Percentiles rank a stretch among this genome's conserved stretches.
Evolutionary conservation across 2,113 vertebrate species (phyloP).

Genomic region (Sphaerodactylus townsendi): DNA sequence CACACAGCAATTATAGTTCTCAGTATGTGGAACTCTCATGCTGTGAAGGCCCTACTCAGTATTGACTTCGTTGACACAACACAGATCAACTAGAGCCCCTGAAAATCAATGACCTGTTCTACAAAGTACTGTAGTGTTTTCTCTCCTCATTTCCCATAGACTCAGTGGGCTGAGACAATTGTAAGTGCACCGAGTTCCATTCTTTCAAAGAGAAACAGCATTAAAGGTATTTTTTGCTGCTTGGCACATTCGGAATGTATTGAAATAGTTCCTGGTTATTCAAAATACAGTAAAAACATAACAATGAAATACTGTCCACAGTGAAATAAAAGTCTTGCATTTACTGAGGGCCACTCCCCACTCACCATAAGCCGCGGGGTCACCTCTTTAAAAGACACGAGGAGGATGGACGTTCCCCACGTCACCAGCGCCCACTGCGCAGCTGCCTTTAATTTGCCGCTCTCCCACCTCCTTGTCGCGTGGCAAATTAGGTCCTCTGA

Average conservation of each 20-base stretch:
- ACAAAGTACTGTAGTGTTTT: neutral
- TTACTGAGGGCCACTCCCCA: slow-evolving; percentile 32
- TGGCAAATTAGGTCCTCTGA: no score
- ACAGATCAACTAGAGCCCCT: neutral
- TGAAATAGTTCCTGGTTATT: neutral
- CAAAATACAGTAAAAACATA: slow-evolving; percentile 18
- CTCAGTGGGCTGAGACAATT: neutral
- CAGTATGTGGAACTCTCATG: neutral
- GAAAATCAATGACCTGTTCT: neutral
- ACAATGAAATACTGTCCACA: neutral
- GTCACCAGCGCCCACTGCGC: no score
- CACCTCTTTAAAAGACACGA: no score
- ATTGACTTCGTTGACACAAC: neutral
- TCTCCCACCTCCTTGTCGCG: no score
- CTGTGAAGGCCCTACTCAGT: neutral
- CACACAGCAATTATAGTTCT: neutral
- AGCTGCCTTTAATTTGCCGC: no score
- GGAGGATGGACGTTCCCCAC: no score
- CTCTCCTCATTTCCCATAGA: no score
- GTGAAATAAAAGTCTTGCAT: slow-evolving; percentile 30
- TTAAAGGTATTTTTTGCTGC: neutral
- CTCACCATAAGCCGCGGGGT: no score
- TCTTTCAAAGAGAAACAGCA: neutral
- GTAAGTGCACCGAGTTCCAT: neutral
- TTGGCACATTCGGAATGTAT: slow-evolving; percentile 22